Percentiles rank a stretch among this genome's conserved stretches.
Evolutionary conservation across 1,140 invertebrate genomes (phyloP).

Genomic region (Bursaphelenchus mucronatus): DNA sequence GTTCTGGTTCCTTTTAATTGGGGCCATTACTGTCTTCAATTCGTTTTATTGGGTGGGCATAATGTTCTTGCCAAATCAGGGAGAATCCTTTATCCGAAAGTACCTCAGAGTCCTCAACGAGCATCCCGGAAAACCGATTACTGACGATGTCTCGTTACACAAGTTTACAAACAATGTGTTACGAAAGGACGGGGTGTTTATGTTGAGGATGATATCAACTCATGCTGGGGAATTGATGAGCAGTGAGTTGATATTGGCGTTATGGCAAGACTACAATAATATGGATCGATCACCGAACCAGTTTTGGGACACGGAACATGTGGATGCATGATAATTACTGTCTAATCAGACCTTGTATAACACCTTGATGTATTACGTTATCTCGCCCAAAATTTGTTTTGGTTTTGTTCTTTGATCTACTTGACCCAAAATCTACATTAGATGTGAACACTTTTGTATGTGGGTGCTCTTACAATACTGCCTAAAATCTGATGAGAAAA

Average conservation of each 20-base stretch:
- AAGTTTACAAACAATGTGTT: conserved; percentile 60
- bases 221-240: conserved; percentile 59
- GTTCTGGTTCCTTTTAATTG: conserved; percentile 60
- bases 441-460: no score
- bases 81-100: conserved; percentile 56
- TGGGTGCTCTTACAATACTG: no score
- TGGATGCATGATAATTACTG: background rate
- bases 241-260: conserved; percentile 56
- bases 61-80: conserved; percentile 60
- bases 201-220: conserved; percentile 49
- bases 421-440: no score
- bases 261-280: conserved; percentile 61
- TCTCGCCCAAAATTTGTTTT: no score
- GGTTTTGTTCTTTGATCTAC: no score
- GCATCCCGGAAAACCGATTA: conserved; percentile 56
- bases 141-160: conserved; percentile 56
- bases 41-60: conserved; percentile 58
- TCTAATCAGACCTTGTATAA: no score
- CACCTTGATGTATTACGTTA: no score
- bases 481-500: no score
- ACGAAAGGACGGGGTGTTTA: conserved; percentile 59
- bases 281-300: conserved; percentile 55
- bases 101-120: conserved; percentile 60
- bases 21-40: conserved; percentile 56
- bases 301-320: conserved; percentile 53